Conservation (phyloP, 2,888 invertebrate species). For the Saturnia japonica region DNA sequence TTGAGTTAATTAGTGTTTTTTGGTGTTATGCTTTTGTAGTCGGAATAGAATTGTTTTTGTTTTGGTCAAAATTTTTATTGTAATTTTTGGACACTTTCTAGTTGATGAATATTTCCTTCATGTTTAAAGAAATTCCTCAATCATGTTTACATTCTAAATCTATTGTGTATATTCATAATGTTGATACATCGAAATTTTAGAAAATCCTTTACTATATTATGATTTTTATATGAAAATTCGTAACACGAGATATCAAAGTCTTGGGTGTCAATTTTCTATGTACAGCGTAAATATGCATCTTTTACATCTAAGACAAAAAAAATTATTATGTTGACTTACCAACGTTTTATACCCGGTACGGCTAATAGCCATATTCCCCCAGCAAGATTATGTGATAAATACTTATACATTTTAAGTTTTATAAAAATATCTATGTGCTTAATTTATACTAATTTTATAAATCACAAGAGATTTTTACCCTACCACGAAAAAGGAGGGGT, state of each 20-base stretch:
- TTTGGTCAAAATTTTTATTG: constrained; percentile 26
- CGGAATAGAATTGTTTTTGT: constrained; percentile 31
- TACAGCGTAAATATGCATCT: neutral
- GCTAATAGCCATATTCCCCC: neutral
- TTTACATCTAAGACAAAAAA: neutral
- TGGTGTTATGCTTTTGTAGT: constrained; percentile 45
- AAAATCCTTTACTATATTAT: neutral
- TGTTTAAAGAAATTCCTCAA: neutral
- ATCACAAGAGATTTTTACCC: too few species aligned
- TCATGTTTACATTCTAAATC: too few species aligned
- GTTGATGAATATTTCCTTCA: neutral
- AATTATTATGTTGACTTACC: neutral
- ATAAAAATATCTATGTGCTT: too few species aligned
- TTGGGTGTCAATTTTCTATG: neutral
- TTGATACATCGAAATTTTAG: neutral
- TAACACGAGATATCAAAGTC: neutral
- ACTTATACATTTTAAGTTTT: too few species aligned
- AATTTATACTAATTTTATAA: too few species aligned
- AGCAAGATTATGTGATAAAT: neutral
- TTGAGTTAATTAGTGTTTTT: constrained; percentile 65
- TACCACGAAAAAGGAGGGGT: too few species aligned
- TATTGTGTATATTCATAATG: too few species aligned
- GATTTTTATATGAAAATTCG: neutral
- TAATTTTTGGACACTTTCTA: constrained; percentile 19
- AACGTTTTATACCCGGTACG: neutral